Evolutionary conservation across 2,797 vertebrate species (phyloP), one percentile per base, ranked within the genome.

Genomic region (Bradypodion ventrale): DNA sequence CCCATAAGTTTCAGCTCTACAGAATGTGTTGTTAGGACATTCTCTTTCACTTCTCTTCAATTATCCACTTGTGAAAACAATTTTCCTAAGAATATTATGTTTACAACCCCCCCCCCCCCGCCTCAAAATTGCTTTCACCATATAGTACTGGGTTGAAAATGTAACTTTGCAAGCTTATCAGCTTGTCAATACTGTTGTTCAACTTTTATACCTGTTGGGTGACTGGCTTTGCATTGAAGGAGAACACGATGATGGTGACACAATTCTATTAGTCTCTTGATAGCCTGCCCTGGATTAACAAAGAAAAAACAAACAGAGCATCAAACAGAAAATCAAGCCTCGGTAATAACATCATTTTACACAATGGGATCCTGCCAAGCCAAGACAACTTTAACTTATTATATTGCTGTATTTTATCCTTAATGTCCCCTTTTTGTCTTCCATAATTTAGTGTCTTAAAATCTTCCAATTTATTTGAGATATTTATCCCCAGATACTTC

Each of bases 191-290:
- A 89, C 62, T 23, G 60, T 87, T 78, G 86, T 87, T 85, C 88
- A 87, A 85, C 87, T 92, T 94, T 91, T 90, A 92, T 99, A 98
- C 98, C 98, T 99, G 98, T 97, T 98, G 91, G 97, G 97, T 84
- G 97, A 96, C 90, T 97, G 96, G 94, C 95, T 95, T 19, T 93
- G 96, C 78, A 94, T 93, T 94, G 96, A 95, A 90, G 96, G 95
- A 89, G 96, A 95, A 77, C 95, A 95, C 85, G 97, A 93, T 69
- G 96, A 96, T 37, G 89, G 87, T 5, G 94, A 96, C 83, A 95
- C 95, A 86, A 89, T 92, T 80, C 92, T 94, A 92, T 94, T 93
- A 91, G 95, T 96, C 90, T 97, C 97, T 84, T 93, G 91, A 92
- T 95, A 96, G 84, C 95, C 96, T 83, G 92, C 95, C 97, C 98